These are phyloP conservation scores for Sapajus apella DNA, from an alignment of 2,113 vertebrate genomes.

Conservation along the genomic window DNA sequence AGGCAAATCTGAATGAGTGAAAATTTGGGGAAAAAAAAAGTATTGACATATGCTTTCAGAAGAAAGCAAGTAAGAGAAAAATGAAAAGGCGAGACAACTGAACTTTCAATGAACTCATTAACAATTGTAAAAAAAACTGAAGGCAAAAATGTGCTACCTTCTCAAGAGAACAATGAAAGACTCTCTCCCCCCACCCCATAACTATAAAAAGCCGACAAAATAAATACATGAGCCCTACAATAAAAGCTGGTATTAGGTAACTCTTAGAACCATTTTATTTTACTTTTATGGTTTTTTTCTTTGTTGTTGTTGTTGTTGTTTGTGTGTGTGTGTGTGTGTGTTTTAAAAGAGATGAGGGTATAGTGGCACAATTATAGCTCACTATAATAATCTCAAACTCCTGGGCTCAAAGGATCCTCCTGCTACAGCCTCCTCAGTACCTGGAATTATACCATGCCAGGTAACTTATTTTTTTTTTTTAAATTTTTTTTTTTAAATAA, in stretches of 20 bases:
- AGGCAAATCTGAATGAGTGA: constrained; percentile 39
- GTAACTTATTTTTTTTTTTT: too few species aligned
- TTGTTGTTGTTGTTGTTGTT: too few species aligned
- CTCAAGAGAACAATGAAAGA: constrained; percentile 57
- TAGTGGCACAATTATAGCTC: too few species aligned
- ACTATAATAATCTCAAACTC: too few species aligned
- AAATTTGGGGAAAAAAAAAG: constrained; percentile 17
- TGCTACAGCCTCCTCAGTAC: too few species aligned
- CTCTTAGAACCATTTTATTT: background rate
- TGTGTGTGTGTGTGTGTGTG: too few species aligned
- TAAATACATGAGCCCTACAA: constrained; percentile 1
- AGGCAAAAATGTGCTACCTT: constrained; percentile 64
- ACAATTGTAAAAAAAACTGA: constrained; percentile 48
- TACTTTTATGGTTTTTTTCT: too few species aligned
- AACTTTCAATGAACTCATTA: constrained; percentile 72
- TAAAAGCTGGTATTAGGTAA: background rate
- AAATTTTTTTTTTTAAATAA: too few species aligned
- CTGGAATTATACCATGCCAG: too few species aligned
- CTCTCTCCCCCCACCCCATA: background rate
- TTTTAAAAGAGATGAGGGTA: too few species aligned
- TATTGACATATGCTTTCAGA: constrained; percentile 54
- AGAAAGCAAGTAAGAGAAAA: constrained; percentile 59
- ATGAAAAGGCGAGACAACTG: constrained; percentile 61
- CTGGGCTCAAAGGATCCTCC: too few species aligned
- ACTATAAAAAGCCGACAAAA: constrained; percentile 43